A percentile compares a stretch with the other conserved stretches of the same genome.
Evolutionary conservation across 2,113 vertebrate genomes (phyloP).

Genomic region (Aspiorhynchus laticeps): DNA sequence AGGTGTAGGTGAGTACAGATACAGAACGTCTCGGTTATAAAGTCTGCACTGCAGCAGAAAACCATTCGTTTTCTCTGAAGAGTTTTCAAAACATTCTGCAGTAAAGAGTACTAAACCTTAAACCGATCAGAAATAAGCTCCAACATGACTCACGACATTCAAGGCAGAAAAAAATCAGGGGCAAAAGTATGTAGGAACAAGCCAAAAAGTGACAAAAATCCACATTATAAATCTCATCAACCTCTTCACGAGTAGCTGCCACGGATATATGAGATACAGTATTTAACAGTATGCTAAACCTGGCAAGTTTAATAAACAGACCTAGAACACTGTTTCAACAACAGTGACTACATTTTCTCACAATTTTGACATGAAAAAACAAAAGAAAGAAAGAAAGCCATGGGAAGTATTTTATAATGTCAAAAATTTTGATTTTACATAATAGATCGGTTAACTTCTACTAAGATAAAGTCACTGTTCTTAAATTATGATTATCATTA

Average conservation of each 20-base stretch:
- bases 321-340: too few species aligned
- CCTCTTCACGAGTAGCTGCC: too few species aligned
- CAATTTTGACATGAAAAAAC: background rate
- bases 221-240: background rate
- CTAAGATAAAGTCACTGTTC: too few species aligned
- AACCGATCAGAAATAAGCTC: background rate
- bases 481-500: too few species aligned
- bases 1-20: conserved; percentile 23
- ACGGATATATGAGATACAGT: too few species aligned
- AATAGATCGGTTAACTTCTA: too few species aligned
- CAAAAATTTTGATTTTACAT: too few species aligned
- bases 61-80: background rate
- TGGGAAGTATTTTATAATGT: too few species aligned
- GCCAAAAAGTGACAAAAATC: background rate
- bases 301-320: too few species aligned
- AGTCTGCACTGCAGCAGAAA: conserved; percentile 7
- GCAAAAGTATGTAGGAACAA: background rate
- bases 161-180: background rate
- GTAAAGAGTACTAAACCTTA: conserved; percentile 1
- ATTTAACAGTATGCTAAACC: too few species aligned
- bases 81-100: background rate
- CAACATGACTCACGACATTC: background rate
- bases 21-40: background rate
- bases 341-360: background rate
- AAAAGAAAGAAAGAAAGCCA: too few species aligned